These are phyloP conservation scores for Hirundichthys speculiger DNA, from an alignment of 2,113 vertebrate genomes.

Conservation along the genomic window DNA sequence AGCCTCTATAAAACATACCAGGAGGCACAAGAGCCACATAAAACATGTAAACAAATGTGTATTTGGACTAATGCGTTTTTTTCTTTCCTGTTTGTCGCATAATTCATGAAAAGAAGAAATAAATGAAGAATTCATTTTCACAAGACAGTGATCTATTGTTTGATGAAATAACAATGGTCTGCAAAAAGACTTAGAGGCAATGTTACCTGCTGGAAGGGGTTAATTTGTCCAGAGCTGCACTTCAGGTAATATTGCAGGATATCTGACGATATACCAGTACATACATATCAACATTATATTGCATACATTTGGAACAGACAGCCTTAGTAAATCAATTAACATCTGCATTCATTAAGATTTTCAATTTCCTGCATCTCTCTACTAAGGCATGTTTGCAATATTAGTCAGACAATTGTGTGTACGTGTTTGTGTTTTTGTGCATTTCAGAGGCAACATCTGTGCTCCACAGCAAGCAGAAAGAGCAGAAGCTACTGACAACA, in stretches of 20 bases:
- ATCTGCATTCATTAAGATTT: neutral
- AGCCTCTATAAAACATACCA: conserved; percentile 82
- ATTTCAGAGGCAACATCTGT: conserved; percentile 51
- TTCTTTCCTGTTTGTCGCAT: neutral
- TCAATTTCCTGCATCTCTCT: neutral
- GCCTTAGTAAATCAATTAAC: neutral
- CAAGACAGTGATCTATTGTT: neutral
- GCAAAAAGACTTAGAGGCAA: neutral
- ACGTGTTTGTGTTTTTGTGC: conserved; percentile 3
- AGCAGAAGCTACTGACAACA: conserved; percentile 60
- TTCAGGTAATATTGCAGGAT: conserved; percentile 91
- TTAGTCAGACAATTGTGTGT: neutral
- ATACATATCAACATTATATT: conserved; percentile 1
- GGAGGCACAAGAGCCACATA: neutral
- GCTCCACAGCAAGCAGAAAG: conserved; percentile 31
- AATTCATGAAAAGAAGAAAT: too few relatives aligned
- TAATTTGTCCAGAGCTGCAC: conserved; percentile 85
- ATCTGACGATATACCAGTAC: conserved; percentile 72
- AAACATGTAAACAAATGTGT: conserved; percentile 5
- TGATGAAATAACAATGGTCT: neutral
- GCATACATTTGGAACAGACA: neutral
- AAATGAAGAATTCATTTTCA: too few relatives aligned
- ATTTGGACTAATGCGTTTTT: too few relatives aligned
- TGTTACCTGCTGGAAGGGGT: conserved; percentile 95
- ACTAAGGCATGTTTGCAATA: neutral